phyloP scores from a whole-genome alignment of 2,113 vertebrate genomes.

The Redunca redunca region DNA sequence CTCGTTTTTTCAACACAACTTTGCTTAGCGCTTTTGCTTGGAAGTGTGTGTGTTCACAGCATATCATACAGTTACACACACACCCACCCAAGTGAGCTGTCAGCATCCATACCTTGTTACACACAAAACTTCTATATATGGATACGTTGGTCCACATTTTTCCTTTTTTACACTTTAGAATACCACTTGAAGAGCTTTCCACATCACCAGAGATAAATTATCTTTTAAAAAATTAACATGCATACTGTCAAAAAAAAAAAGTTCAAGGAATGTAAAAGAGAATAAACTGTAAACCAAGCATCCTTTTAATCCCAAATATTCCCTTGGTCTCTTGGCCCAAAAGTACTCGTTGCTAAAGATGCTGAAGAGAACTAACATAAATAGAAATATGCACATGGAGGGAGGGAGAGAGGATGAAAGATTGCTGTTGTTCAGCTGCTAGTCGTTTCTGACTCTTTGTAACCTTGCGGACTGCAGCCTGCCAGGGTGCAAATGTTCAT shows the following conservation, averaged over 20 bases:
- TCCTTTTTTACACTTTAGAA: neutral
- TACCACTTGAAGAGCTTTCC: neutral
- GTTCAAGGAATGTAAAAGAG: neutral
- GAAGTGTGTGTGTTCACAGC: neutral
- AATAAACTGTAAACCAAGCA: neutral
- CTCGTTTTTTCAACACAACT: fast-evolving
- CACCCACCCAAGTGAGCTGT: fast-evolving
- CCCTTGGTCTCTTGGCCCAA: neutral
- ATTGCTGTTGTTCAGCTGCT: neutral
- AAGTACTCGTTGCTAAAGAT: neutral
- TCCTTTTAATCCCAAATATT: neutral
- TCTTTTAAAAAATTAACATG: neutral
- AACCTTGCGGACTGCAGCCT: neutral
- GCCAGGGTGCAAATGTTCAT: neutral
- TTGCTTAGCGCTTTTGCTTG: neutral
- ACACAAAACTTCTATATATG: neutral
- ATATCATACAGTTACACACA: neutral
- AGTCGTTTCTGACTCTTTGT: neutral
- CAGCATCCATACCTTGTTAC: neutral
- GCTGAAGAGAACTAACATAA: neutral
- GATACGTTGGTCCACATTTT: neutral
- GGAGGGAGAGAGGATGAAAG: neutral
- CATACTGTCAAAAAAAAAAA: neutral
- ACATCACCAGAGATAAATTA: neutral
- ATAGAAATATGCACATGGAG: neutral